phyloP scores from a whole-genome alignment of 2,797 vertebrate genomes.

The Peromyscus nudipes region DNA sequence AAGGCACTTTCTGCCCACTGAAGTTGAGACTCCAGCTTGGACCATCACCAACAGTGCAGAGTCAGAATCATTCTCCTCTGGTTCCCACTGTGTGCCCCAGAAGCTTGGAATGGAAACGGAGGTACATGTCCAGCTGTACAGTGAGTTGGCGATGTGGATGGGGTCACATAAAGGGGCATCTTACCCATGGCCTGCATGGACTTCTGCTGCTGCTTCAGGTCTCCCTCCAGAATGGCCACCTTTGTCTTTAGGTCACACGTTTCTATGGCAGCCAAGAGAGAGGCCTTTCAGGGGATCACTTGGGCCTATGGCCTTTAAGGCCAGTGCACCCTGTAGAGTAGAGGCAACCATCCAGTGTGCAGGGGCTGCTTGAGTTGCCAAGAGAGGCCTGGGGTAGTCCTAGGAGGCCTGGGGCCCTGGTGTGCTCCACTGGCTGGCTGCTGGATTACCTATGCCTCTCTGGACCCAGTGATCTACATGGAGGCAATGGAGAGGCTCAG shows the following conservation, averaged over 20 bases:
- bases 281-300: conserved; percentile 31
- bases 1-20: neutral
- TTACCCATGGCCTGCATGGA: conserved; percentile 91
- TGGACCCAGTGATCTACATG: neutral
- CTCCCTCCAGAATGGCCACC: conserved; percentile 86
- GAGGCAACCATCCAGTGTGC: neutral
- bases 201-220: conserved; percentile 87
- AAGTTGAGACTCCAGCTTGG: neutral
- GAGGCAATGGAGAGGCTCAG: neutral
- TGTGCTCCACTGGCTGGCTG: neutral
- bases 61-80: neutral
- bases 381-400: neutral
- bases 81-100: neutral
- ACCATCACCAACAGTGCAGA: neutral
- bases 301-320: neutral
- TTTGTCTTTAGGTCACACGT: conserved; percentile 81
- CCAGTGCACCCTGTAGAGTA: neutral
- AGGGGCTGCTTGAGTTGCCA: too few species aligned
- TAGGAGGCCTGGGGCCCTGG: neutral
- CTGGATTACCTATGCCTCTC: neutral
- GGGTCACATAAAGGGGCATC: neutral
- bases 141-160: neutral
- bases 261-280: conserved; percentile 79
- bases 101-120: neutral
- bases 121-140: neutral